These are phyloP conservation scores for Drosophila merina DNA, from an alignment of 2,888 invertebrate genomes.

Conservation along the genomic window DNA sequence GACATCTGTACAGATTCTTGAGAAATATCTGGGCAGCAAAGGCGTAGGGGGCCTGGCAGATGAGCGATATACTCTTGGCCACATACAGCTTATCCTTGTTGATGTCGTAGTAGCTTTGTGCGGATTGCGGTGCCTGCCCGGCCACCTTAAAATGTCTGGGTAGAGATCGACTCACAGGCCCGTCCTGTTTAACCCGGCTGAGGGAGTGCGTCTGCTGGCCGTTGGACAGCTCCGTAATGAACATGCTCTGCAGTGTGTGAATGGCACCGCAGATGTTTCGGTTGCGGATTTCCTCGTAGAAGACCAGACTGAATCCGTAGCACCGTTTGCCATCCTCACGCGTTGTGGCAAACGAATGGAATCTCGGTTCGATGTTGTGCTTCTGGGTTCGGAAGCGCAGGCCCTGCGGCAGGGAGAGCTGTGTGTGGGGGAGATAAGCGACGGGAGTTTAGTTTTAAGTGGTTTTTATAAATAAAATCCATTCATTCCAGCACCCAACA, in stretches of 20 bases:
- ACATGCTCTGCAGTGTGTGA: slow-evolving; percentile 95
- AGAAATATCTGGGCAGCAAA: slow-evolving; percentile 94
- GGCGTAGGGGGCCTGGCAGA: slow-evolving; percentile 96
- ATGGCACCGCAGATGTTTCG: slow-evolving; percentile 97
- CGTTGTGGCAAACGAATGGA: slow-evolving; percentile 98
- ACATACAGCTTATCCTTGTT: slow-evolving; percentile 97
- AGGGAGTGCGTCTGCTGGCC: slow-evolving; percentile 88
- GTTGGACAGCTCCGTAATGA: slow-evolving; percentile 94
- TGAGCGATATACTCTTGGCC: slow-evolving; percentile 96
- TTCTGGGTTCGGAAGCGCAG: slow-evolving; percentile 97
- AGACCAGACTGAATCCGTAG: slow-evolving; percentile 97
- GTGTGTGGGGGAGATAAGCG: slow-evolving; percentile 56
- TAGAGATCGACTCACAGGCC: slow-evolving; percentile 91
- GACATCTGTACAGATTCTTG: slow-evolving; percentile 93
- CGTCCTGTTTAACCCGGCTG: slow-evolving; percentile 87
- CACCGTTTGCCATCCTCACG: slow-evolving; percentile 97
- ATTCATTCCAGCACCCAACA: slow-evolving; percentile 35
- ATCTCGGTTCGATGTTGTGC: slow-evolving; percentile 92
- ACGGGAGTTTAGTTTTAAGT: slow-evolving; percentile 4
- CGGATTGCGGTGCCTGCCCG: slow-evolving; percentile 90
- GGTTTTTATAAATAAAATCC: slow-evolving; percentile 10
- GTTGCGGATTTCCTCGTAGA: slow-evolving; percentile 98
- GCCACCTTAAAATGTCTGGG: slow-evolving; percentile 95
- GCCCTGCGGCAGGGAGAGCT: slow-evolving; percentile 98
- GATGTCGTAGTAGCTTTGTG: slow-evolving; percentile 95